Evolutionary conservation across 2,797 vertebrate genomes (phyloP).

Genomic region (Clarias platycephalus): DNA sequence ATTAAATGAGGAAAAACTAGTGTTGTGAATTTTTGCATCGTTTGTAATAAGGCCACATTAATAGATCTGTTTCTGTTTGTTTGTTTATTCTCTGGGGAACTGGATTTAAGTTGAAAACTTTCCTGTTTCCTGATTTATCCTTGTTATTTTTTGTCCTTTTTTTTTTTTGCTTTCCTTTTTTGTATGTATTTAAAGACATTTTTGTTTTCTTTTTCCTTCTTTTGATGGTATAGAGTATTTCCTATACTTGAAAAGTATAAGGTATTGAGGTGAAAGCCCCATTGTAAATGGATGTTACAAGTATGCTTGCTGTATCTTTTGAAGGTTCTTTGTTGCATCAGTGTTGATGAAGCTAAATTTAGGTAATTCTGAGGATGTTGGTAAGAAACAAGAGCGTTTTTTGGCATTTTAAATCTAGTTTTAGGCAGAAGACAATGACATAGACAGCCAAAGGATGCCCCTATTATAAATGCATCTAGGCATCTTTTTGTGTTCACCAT

Average conservation of each 20-base stretch:
- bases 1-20: slow-evolving; percentile 93
- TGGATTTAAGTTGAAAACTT: slow-evolving; percentile 97
- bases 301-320: slow-evolving; percentile 96
- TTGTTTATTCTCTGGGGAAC: slow-evolving; percentile 83
- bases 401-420: slow-evolving; percentile 84
- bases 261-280: slow-evolving; percentile 83
- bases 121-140: slow-evolving; percentile 83
- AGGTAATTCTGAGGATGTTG: slow-evolving; percentile 86
- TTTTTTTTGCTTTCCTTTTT: slow-evolving; percentile 76
- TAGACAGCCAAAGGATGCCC: slow-evolving; percentile 82
- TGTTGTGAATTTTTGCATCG: slow-evolving; percentile 97
- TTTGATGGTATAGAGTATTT: slow-evolving; percentile 87
- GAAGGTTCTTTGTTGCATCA: slow-evolving; percentile 92
- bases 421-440: slow-evolving; percentile 84
- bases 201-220: slow-evolving; percentile 75
- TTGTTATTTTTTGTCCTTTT: slow-evolving; percentile 65
- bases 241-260: slow-evolving; percentile 91
- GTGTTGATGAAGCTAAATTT: slow-evolving; percentile 92
- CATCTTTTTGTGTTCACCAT: slow-evolving; percentile 84
- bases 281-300: slow-evolving; percentile 97
- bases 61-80: slow-evolving; percentile 90
- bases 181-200: slow-evolving; percentile 96
- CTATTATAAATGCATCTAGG: slow-evolving; percentile 82
- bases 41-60: slow-evolving; percentile 93
- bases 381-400: slow-evolving; percentile 82